Evolutionary conservation across 2,113 vertebrate species (phyloP), one percentile per base, ranked within the genome.

Genomic region (Petaurus breviceps): DNA sequence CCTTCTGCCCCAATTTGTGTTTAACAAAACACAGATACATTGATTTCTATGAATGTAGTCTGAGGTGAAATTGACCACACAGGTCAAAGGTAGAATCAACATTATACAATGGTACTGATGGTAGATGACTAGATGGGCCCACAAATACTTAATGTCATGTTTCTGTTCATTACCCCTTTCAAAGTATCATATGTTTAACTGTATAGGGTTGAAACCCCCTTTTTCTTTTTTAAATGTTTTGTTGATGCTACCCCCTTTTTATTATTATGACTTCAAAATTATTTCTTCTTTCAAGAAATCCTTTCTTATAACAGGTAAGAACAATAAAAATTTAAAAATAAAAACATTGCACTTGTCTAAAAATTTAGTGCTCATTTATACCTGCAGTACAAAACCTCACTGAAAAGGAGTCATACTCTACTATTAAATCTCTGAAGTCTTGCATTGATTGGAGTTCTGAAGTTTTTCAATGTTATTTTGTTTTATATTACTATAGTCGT

Each of bases 1-100:
- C 47, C 23, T 25, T 47, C 3, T 55, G 8, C 89, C 28, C 92
- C 92, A 94, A 92, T 92, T 95, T 94, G n/a, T 96, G 43, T 93
- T 77, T 96, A 93, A 93, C 14, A 51, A 95, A 6, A 77, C 89
- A 12, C 3, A 54, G n/a, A 50, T 90, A 14, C 77, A 28, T 25
- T 43, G 22, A 91, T 92, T 89, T 16, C 89, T 51, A 90, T 54
- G 22, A 68, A 96, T 16, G 52, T 61, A 57, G 57, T 94, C 92
- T 84, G 53, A 9, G 91, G 16, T 91, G 5, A 46, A 92, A 0
- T 96, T 57, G 0, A 57, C 0, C 51, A 26, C n/a, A 43, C 5
- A 22, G 14, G 43, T 22, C 89, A 92, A 94, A 14, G 4, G 19
- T 92, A 16, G 16, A 50, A 31, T 89, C n/a, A 53, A 92, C 37